Conservation (phyloP, 37 sponge, comb jelly and placozoan species). For the Aphrocallistes beatrix region DNA sequence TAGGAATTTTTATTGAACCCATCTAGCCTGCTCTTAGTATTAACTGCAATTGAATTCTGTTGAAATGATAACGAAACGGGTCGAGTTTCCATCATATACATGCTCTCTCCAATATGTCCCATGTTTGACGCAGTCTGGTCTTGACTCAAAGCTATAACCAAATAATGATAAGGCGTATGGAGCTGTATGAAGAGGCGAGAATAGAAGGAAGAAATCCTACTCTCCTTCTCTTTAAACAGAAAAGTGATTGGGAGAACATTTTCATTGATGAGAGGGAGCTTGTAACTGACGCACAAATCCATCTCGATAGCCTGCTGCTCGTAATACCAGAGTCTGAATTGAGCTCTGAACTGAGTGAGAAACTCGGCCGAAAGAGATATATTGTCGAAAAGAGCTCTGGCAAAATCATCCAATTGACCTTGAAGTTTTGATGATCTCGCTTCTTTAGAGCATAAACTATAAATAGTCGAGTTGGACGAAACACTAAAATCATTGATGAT, state of each 20-base stretch:
- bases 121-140: background rate
- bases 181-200: background rate
- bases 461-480: no score
- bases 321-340: background rate
- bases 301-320: background rate
- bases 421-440: background rate
- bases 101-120: background rate
- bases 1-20: background rate
- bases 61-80: background rate
- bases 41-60: background rate
- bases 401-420: background rate
- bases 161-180: background rate
- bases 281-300: background rate
- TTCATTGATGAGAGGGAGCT: constrained; percentile 4
- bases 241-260: background rate
- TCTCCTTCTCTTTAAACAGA: background rate
- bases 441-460: background rate
- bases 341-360: constrained; percentile 5
- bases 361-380: background rate
- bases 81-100: background rate
- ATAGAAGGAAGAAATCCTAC: background rate
- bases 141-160: background rate
- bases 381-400: background rate
- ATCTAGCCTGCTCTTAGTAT: background rate
- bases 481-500: background rate